A percentile compares a stretch with the other conserved stretches of the same genome.
These are phyloP conservation scores for Mesorhabditis spiculigera DNA, from an alignment of 2,888 invertebrate species.

Conservation along the genomic window DNA sequence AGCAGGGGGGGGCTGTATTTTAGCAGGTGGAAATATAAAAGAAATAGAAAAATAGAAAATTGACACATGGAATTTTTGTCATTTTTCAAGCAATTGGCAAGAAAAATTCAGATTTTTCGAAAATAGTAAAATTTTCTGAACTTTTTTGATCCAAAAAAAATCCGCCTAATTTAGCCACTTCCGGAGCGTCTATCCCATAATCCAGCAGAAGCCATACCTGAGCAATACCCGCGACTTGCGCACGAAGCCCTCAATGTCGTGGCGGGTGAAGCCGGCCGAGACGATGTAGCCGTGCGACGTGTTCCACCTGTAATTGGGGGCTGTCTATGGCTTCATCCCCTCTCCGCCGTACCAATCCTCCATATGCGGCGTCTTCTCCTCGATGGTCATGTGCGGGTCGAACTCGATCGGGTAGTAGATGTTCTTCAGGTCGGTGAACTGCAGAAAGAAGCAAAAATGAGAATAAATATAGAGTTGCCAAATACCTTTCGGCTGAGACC, in stretches of 20 bases:
- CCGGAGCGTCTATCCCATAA: too few relatives aligned
- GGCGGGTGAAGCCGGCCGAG: conserved; percentile 55
- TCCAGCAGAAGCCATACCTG: background rate
- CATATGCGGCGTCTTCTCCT: conserved; percentile 63
- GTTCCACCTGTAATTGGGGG: conserved; percentile 52
- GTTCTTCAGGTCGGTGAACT: conserved; percentile 40
- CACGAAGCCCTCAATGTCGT: conserved; percentile 58
- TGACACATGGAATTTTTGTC: too few relatives aligned
- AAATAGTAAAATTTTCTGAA: too few relatives aligned
- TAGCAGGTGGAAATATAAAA: too few relatives aligned
- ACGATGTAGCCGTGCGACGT: conserved; percentile 60
- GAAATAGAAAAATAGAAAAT: too few relatives aligned
- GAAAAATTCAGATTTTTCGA: too few relatives aligned
- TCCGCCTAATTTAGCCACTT: too few relatives aligned
- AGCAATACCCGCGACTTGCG: conserved; percentile 24
- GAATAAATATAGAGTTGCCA: too few relatives aligned
- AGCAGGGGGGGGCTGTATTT: too few relatives aligned
- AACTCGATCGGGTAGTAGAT: conserved; percentile 59
- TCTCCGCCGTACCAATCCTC: conserved; percentile 60
- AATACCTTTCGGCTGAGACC: conserved; percentile 35
- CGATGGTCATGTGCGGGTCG: conserved; percentile 59
- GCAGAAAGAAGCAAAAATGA: conserved; percentile 16
- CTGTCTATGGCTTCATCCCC: background rate
- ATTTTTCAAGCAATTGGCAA: too few relatives aligned
- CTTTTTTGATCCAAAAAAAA: too few relatives aligned